Percentiles rank a stretch among this genome's conserved stretches.
phyloP scores from a whole-genome alignment of 1,140 invertebrate genomes.

The Heliconius himera region DNA sequence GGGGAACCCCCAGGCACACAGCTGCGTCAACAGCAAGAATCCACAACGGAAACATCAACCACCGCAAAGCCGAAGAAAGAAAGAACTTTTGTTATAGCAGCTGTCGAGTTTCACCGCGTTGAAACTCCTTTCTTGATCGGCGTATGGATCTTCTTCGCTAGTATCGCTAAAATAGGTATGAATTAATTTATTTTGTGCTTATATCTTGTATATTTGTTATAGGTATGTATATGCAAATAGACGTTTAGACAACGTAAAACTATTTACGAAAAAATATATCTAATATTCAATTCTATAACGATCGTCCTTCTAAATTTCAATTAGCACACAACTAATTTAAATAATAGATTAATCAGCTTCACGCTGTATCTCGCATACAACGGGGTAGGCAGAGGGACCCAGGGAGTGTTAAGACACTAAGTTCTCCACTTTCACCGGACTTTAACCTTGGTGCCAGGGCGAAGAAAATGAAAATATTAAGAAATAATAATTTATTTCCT shows the following conservation, averaged over 20 bases:
- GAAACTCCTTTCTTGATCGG: slow-evolving; percentile 96
- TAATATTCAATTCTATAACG: background rate
- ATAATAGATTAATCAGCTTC: background rate
- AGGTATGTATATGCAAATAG: background rate
- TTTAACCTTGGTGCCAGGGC: no score
- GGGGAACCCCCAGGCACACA: slow-evolving; percentile 65
- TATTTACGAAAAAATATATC: background rate
- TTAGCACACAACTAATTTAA: background rate
- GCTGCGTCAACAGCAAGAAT: slow-evolving; percentile 60
- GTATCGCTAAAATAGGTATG: slow-evolving; percentile 97
- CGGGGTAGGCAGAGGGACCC: no score
- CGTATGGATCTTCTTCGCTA: slow-evolving; percentile 96
- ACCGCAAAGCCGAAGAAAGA: slow-evolving; percentile 60
- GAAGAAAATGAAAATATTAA: no score
- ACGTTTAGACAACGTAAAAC: background rate
- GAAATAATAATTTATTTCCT: no score
- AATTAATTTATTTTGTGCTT: background rate
- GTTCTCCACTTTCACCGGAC: no score
- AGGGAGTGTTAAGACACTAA: no score
- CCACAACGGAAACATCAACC: slow-evolving; percentile 56
- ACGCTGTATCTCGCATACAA: no score
- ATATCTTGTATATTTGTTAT: background rate
- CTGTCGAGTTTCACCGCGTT: slow-evolving; percentile 93
- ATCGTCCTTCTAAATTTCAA: background rate
- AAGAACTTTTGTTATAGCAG: slow-evolving; percentile 85